Evolutionary conservation across 2,113 vertebrate species (phyloP), one percentile per base, ranked within the genome.

Genomic region (Prietella phreatophila): DNA sequence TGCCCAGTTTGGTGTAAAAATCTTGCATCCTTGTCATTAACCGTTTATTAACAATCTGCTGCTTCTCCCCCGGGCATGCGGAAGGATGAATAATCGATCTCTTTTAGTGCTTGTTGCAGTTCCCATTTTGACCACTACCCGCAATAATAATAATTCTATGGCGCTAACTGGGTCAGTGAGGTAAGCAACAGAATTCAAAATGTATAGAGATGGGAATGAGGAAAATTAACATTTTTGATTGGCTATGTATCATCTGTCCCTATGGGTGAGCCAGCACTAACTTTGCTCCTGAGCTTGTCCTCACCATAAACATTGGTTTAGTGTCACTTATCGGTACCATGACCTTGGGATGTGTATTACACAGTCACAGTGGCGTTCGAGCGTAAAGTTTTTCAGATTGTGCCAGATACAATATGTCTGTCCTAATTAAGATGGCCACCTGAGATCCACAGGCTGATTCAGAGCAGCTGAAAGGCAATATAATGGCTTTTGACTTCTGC

Each of bases 371-470:
- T 50, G 42, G 71, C 84, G 36, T 83, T 80, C 19, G 50, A 82
- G 42, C 14, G 27, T 27, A 78, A 81, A 88, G 65, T 85, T 83
- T 76, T 88, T 61, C 71, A 13, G 27, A 84, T 84, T 86, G 84
- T 78, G 71, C 82, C 81, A 86, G 76, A 90, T 84, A 86, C 81
- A 58, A 88, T 60, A 73, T 80, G 80, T 86, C 85, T 88, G 85
- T 73, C 83, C 85, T 42, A 33, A 81, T 90, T 90, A 65, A 73
- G 65, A 83, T 33, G 60, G 89, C 85, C 87, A 86, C 69, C 89
- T 80, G 63, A 88, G 82, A 88, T 87, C 82, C n/a, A 22, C 15
- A 2, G 58, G 61, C 76, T 58, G n/a, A 36, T 27, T 33, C 67
- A 8, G 82, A 33, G 50, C 65, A 76, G 81, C 88, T 67, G 79